Conservation (phyloP, 2,888 invertebrate genomes). For the Melitaea athalia region DNA sequence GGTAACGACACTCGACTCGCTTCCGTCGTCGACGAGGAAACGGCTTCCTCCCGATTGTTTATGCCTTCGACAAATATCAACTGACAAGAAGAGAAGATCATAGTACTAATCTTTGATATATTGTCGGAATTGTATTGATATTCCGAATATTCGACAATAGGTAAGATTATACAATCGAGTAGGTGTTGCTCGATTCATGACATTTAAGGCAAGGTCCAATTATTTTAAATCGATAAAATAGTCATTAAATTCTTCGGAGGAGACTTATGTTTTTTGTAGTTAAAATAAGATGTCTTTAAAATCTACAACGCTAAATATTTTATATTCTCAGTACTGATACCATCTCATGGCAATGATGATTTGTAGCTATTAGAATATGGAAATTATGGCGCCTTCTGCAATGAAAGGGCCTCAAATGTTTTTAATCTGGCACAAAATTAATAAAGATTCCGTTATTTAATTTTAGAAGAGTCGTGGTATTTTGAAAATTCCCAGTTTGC, state of each 20-base stretch:
- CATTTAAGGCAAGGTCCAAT: neutral
- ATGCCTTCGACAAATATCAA: slow-evolving; percentile 57
- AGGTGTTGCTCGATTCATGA: neutral
- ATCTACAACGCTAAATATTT: slow-evolving; percentile 16
- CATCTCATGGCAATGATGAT: slow-evolving; percentile 60
- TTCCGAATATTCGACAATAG: neutral
- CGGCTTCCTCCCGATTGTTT: slow-evolving; percentile 75
- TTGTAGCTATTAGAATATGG: slow-evolving; percentile 70
- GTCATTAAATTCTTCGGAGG: neutral
- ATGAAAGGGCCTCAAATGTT: slow-evolving; percentile 60
- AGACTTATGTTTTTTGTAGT: too few relatives aligned
- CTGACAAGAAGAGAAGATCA: slow-evolving; percentile 32
- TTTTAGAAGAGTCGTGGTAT: slow-evolving; percentile 50
- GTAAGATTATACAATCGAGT: neutral
- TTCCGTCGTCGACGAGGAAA: slow-evolving; percentile 75
- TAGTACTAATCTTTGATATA: slow-evolving; percentile 20
- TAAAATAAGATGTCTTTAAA: neutral
- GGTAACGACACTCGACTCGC: slow-evolving; percentile 74
- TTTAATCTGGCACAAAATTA: slow-evolving; percentile 71
- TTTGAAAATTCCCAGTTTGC: slow-evolving; percentile 42
- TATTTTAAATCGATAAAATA: neutral
- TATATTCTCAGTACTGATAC: slow-evolving; percentile 40
- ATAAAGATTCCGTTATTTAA: slow-evolving; percentile 65
- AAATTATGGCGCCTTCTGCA: slow-evolving; percentile 59
- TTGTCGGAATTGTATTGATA: neutral